Evolutionary conservation across 2,888 invertebrate genomes (phyloP).

Genomic region (Pristionchus entomophagus): DNA sequence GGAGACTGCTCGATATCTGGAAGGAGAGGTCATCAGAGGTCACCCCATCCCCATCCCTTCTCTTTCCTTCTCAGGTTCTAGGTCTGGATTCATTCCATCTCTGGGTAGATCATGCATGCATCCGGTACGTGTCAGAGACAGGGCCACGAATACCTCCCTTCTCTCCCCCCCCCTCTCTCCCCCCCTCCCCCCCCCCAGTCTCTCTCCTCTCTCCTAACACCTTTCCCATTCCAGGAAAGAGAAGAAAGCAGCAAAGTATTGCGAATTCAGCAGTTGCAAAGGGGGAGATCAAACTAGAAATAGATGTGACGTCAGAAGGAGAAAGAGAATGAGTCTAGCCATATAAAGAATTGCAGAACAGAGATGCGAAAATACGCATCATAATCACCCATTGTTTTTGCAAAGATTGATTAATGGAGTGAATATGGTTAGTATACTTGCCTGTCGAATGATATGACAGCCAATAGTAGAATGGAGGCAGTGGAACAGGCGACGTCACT

Average conservation of each 20-base stretch:
- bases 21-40: constrained; percentile 1
- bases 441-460: constrained; percentile 79
- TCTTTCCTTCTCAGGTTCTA: background rate
- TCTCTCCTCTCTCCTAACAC: background rate
- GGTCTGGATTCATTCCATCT: too few relatives aligned
- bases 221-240: background rate
- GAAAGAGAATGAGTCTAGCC: background rate
- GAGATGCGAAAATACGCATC: too few relatives aligned
- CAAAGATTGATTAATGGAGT: background rate
- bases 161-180: background rate
- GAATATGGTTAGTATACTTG: constrained; percentile 55
- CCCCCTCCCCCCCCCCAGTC: background rate
- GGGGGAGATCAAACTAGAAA: background rate
- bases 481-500: constrained; percentile 79
- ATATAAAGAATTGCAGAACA: too few relatives aligned
- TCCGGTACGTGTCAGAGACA: background rate
- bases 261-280: background rate
- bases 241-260: background rate
- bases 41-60: background rate
- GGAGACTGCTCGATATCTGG: constrained; percentile 97
- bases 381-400: too few relatives aligned
- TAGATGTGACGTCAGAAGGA: background rate
- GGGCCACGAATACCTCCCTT: background rate
- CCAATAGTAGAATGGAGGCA: constrained; percentile 79
- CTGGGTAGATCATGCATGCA: background rate